phyloP scores from a whole-genome alignment of 1,140 invertebrate genomes.

The Antheraea mylitta region DNA sequence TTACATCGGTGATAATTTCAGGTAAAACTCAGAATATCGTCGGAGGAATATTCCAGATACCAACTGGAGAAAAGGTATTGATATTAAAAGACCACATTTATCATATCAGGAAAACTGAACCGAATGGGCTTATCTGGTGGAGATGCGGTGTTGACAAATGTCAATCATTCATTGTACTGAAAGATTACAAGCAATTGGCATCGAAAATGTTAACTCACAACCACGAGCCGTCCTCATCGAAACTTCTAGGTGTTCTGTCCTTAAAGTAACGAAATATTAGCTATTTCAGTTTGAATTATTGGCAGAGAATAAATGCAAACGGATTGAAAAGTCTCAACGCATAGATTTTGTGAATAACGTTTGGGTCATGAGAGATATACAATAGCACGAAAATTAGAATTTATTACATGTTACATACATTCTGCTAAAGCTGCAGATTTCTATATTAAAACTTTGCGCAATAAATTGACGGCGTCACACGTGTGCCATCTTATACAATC shows the following conservation, averaged over 20 bases:
- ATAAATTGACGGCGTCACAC: too few relatives aligned
- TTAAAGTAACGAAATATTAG: not conserved
- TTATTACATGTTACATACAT: too few relatives aligned
- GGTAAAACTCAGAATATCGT: conserved; percentile 13
- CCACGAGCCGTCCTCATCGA: conserved; percentile 16
- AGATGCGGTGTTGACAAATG: conserved; percentile 18
- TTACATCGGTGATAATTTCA: not conserved
- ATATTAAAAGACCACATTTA: conserved; percentile 23
- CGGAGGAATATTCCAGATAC: conserved; percentile 19
- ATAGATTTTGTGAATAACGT: too few relatives aligned
- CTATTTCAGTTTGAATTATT: conserved; percentile 4
- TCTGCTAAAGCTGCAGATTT: too few relatives aligned
- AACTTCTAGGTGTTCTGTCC: not conserved
- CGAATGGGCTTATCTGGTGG: conserved; percentile 13
- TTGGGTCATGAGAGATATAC: too few relatives aligned
- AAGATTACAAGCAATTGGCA: conserved; percentile 12
- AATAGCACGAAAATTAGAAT: too few relatives aligned
- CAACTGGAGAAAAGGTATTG: conserved; percentile 12
- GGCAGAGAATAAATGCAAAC: not conserved
- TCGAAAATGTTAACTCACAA: conserved; percentile 16
- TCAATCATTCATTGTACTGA: conserved; percentile 20
- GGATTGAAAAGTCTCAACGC: not conserved
- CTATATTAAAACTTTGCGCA: too few relatives aligned
- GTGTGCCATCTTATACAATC: too few relatives aligned
- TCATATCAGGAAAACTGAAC: conserved; percentile 1